Evolutionary conservation across 2,797 vertebrate genomes (phyloP), one percentile per base, ranked within the genome.

Genomic region (Chloroceryle inda): DNA sequence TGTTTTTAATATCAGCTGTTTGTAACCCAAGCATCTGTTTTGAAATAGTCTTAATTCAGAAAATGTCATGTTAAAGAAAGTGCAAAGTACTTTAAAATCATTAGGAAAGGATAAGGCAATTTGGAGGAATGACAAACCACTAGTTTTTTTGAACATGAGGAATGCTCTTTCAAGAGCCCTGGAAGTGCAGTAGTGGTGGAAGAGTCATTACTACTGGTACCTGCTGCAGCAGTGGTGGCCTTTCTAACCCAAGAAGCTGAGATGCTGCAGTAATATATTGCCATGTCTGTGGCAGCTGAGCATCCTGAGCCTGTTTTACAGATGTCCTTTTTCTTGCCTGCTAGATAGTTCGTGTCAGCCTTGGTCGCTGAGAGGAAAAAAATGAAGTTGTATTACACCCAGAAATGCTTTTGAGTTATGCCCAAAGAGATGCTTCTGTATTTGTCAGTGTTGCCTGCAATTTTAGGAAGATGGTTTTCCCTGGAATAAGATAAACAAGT

Each of bases 1-100:
- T 94, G 92, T 94, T 97, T 96, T 97, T 96, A 96, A 96, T 97
- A 96, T 98, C 93, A 97, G 86, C 96, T 97, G 85, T 95, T 98
- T 97, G 97, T 92, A 95, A 94, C 88, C 61, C 75, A 79, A 96
- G 89, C 97, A 96, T 98, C 94, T 98, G 97, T 95, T 98, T 97
- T 79, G 77, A 95, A 94, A 95, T 92, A 59, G 80, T 94, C 86
- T 86, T 94, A 96, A 97, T 97, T 97, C 81, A 95, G 77, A 97
- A 96, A 97, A 98, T 93, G 96, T 94, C 95, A 94, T 96, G 61
- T 97, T 97, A 84, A 97, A 76, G 95, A 97, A 97, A 97, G 93
- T 95, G 95, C 69, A 94, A 96, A 97, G 77, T 91, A 73, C 93
- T 97, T 97, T 67, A 92, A 94, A 96, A 95, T 95, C 93, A 97